Evolutionary conservation across 2,113 vertebrate species (phyloP).

Genomic region (Hucho hucho): DNA sequence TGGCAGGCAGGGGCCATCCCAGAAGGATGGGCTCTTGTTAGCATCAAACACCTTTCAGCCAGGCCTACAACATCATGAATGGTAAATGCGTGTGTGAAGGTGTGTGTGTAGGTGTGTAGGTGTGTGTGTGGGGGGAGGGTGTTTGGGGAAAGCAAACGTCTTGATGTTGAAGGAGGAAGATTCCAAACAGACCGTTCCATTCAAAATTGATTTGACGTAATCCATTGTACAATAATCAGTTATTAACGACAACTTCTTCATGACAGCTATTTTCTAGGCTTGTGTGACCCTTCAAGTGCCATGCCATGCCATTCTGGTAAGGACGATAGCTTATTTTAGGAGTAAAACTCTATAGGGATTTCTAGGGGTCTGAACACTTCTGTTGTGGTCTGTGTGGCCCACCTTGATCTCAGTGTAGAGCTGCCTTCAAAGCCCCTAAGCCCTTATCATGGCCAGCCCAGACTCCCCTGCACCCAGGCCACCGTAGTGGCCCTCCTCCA

Average conservation of each 20-base stretch:
- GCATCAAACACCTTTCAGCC: background rate
- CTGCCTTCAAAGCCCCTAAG: slow-evolving; percentile 65
- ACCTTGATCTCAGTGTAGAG: slow-evolving; percentile 68
- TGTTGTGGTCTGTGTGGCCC: slow-evolving; percentile 23
- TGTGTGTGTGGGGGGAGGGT: background rate
- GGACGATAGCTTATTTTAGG: slow-evolving; percentile 42
- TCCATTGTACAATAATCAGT: background rate
- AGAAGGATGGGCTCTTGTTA: slow-evolving; percentile 28
- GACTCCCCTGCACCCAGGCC: slow-evolving; percentile 26
- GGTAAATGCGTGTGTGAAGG: slow-evolving; percentile 10
- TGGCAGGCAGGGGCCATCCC: slow-evolving; percentile 83
- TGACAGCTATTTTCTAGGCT: background rate
- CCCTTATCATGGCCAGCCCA: slow-evolving; percentile 65
- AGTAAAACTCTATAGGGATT: slow-evolving; percentile 20
- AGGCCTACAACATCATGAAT: background rate
- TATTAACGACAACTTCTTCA: background rate
- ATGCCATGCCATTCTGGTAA: background rate
- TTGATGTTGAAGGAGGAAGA: too few relatives aligned
- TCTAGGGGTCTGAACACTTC: slow-evolving; percentile 7
- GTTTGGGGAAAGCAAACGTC: background rate
- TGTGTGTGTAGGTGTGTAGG: too few relatives aligned
- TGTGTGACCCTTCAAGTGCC: slow-evolving; percentile 8
- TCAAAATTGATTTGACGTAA: background rate
- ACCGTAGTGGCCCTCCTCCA: background rate
- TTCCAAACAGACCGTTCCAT: too few relatives aligned